These are phyloP conservation scores for Sesia bembeciformis DNA, from an alignment of 2,888 invertebrate genomes.

Conservation along the genomic window DNA sequence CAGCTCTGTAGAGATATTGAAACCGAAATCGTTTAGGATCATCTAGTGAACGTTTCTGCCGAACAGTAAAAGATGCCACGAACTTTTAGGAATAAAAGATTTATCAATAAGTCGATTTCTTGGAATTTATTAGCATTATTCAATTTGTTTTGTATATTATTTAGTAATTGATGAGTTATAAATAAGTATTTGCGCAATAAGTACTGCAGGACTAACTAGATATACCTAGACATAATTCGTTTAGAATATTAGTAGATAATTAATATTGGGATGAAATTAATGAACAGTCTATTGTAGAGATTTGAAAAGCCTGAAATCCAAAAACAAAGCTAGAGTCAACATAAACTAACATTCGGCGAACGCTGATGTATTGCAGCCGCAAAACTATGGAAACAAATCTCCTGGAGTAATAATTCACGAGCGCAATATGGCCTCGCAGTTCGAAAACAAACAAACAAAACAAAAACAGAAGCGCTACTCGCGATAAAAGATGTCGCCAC, in stretches of 20 bases:
- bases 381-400: slow-evolving; percentile 71
- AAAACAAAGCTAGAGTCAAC: slow-evolving; percentile 60
- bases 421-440: slow-evolving; percentile 60
- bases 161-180: too few relatives aligned
- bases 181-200: too few relatives aligned
- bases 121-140: too few relatives aligned
- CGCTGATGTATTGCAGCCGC: slow-evolving; percentile 67
- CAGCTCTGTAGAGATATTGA: slow-evolving; percentile 41
- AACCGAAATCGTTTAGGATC: slow-evolving; percentile 51
- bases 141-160: too few relatives aligned
- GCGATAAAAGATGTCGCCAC: slow-evolving; percentile 67
- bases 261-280: too few relatives aligned
- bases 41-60: slow-evolving; percentile 46
- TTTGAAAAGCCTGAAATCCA: slow-evolving; percentile 53
- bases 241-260: too few relatives aligned
- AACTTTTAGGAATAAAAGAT: slow-evolving; percentile 41
- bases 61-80: slow-evolving; percentile 55
- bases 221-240: too few relatives aligned
- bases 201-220: too few relatives aligned
- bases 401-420: slow-evolving; percentile 64
- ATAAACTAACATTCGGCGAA: slow-evolving; percentile 67
- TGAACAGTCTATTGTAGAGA: neutral
- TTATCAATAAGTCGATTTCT: slow-evolving; percentile 59
- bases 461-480: slow-evolving; percentile 54
- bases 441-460: slow-evolving; percentile 58